Evolutionary conservation across 2,797 vertebrate species (phyloP).

Genomic region (Notolepis coatsorum): DNA sequence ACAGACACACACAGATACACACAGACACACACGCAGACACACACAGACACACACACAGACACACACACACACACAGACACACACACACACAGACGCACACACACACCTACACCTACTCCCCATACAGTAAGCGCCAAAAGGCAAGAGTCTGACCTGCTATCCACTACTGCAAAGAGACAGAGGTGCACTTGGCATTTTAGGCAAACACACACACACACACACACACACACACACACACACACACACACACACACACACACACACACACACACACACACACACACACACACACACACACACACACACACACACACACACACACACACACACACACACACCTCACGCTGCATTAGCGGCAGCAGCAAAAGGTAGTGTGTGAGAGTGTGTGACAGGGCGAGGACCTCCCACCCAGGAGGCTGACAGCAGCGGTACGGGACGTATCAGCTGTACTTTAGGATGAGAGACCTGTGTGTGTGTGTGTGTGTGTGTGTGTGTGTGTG

Average conservation of each 20-base stretch:
- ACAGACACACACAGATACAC: no score
- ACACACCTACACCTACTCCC: conserved; percentile 9
- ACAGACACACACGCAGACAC: no score
- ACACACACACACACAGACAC: not conserved
- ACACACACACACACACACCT: conserved; percentile 24
- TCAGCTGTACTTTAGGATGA: conserved; percentile 76
- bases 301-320: not conserved
- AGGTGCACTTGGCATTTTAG: conserved; percentile 67
- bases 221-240: conserved; percentile 48
- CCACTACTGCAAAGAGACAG: conserved; percentile 29
- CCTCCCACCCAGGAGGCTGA: conserved; percentile 66
- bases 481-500: conserved; percentile 10
- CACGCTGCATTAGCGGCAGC: conserved; percentile 46
- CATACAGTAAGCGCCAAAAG: conserved; percentile 36
- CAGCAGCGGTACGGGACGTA: conserved; percentile 67
- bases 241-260: conserved; percentile 48
- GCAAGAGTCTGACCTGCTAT: conserved; percentile 23
- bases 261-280: conserved; percentile 49
- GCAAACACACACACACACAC: conserved; percentile 47
- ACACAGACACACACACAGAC: no score
- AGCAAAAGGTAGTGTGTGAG: conserved; percentile 75
- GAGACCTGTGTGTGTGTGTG: conserved; percentile 13
- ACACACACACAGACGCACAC: conserved; percentile 8
- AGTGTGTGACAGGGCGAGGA: conserved; percentile 69
- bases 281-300: not conserved